Conservation (phyloP, 1,140 invertebrate genomes). For the Nasonia giraulti region DNA sequence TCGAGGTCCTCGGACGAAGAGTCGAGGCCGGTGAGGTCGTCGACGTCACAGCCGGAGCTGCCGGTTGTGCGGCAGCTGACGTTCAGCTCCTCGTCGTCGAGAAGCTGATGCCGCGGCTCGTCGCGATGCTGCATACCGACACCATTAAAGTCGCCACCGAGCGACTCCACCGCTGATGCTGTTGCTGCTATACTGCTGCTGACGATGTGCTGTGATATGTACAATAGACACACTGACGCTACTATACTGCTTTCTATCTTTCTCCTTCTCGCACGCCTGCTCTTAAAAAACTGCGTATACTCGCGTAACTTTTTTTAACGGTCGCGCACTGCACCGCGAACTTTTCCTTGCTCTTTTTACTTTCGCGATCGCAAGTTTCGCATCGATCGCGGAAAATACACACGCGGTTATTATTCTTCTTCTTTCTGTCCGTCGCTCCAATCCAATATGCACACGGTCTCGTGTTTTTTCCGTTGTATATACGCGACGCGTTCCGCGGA, state of each 20-base stretch:
- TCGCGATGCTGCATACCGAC: conserved; percentile 27
- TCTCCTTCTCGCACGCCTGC: not conserved
- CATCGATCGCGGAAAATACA: too few species aligned
- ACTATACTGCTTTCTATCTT: not conserved
- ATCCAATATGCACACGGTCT: not conserved
- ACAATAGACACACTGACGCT: too few species aligned
- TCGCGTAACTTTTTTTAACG: conserved; percentile 10
- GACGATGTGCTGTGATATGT: not conserved
- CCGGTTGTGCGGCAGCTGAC: conserved; percentile 65
- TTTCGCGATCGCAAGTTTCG: too few species aligned
- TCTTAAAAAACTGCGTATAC: not conserved
- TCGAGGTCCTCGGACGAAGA: conserved; percentile 62
- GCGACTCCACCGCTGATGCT: not conserved
- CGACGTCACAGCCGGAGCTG: conserved; percentile 67
- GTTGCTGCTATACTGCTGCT: not conserved
- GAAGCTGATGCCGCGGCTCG: conserved; percentile 43
- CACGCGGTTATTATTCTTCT: too few species aligned
- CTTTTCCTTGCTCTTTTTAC: not conserved
- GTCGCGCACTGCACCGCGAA: not conserved
- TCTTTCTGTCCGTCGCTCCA: not conserved
- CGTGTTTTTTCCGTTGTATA: not conserved
- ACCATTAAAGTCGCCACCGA: conserved; percentile 40
- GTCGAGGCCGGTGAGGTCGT: conserved; percentile 57
- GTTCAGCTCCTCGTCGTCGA: conserved; percentile 68
- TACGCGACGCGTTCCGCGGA: too few species aligned